A percentile compares a stretch with the other conserved stretches of the same genome.
These are phyloP conservation scores for Pionites leucogaster DNA, from an alignment of 2,113 vertebrate species.

Conservation along the genomic window DNA sequence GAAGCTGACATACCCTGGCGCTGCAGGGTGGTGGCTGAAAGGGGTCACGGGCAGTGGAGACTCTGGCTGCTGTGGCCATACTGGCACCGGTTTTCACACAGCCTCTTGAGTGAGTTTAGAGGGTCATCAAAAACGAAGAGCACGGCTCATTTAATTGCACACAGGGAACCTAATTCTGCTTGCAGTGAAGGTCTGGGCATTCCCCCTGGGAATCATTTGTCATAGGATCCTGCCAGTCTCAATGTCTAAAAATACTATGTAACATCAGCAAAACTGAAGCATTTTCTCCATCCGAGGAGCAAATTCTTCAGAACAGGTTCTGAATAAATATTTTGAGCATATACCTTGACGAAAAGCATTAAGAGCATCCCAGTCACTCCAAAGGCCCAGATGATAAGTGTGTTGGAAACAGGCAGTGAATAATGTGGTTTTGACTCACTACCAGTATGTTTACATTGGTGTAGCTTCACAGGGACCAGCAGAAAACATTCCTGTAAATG, in stretches of 20 bases:
- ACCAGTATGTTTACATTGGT: background rate
- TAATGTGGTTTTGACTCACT: background rate
- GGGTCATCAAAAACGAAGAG: background rate
- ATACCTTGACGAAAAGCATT: background rate
- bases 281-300: background rate
- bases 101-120: background rate
- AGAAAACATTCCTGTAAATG: background rate
- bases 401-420: background rate
- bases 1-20: accelerated
- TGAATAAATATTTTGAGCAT: background rate
- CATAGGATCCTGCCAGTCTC: background rate
- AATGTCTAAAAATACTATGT: accelerated
- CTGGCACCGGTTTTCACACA: accelerated
- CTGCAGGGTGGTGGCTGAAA: accelerated
- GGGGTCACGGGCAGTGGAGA: background rate
- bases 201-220: background rate
- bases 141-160: background rate
- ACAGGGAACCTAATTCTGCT: background rate
- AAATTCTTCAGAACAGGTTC: background rate
- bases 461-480: background rate
- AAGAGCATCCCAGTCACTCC: background rate
- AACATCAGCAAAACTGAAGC: background rate
- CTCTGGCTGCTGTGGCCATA: accelerated
- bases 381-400: background rate
- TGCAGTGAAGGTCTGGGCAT: background rate